Conservation (phyloP, 2,797 vertebrate genomes). For the Glossophaga mutica region DNA sequence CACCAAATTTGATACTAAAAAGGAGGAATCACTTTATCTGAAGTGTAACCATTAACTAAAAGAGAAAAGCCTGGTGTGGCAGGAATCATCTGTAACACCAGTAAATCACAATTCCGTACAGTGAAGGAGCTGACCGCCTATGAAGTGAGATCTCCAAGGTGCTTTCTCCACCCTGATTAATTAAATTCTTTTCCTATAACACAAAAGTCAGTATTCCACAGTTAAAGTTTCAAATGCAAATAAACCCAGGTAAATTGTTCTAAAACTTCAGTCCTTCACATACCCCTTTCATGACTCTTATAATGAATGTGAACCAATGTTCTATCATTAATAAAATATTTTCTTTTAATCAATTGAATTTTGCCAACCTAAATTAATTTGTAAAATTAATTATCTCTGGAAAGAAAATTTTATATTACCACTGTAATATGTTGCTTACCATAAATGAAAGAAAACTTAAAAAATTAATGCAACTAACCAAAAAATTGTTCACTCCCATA, state of each 20-base stretch:
- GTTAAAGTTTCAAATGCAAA: not conserved
- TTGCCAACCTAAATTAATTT: slow-evolving; percentile 6
- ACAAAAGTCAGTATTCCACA: not conserved
- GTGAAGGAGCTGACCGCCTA: not conserved
- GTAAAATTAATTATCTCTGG: not conserved
- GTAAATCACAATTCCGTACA: not conserved
- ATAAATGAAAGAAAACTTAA: slow-evolving; percentile 16
- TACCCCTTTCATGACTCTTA: not conserved
- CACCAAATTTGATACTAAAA: not conserved
- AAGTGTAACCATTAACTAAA: slow-evolving; percentile 3
- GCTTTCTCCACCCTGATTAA: not conserved
- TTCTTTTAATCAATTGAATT: slow-evolving; percentile 30
- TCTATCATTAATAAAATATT: slow-evolving; percentile 10
- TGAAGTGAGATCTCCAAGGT: not conserved
- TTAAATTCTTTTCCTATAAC: not conserved
- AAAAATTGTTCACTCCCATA: not conserved
- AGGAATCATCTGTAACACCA: not conserved
- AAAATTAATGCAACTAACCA: not conserved
- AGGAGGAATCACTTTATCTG: not conserved
- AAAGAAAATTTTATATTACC: not conserved
- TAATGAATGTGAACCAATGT: not conserved
- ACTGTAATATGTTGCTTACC: not conserved
- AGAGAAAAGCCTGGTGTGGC: not conserved
- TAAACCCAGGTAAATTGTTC: not conserved
- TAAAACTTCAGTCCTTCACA: slow-evolving; percentile 8